These are phyloP conservation scores for Tigriopus californicus DNA, from an alignment of 2,888 invertebrate species.

Conservation along the genomic window DNA sequence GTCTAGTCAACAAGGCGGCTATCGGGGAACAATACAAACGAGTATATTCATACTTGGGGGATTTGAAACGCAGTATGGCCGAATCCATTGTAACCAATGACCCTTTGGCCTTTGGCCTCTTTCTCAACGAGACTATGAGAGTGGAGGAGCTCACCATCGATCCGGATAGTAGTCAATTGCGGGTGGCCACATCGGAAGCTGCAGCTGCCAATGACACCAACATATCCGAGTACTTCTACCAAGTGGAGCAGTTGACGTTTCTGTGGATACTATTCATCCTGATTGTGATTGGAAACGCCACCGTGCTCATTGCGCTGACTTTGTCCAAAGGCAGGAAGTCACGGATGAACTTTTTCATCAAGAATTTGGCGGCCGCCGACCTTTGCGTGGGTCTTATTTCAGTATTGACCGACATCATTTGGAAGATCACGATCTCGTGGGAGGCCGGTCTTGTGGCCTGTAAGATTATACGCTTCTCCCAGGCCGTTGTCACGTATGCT, in stretches of 20 bases:
- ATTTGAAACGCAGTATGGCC: too few species aligned
- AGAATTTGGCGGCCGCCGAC: conserved; percentile 63
- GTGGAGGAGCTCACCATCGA: too few species aligned
- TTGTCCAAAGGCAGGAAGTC: conserved; percentile 68
- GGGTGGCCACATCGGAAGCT: too few species aligned
- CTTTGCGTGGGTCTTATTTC: conserved; percentile 11
- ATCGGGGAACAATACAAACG: too few species aligned
- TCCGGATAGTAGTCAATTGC: too few species aligned
- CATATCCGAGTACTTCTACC: conserved; percentile 26
- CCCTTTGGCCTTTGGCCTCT: too few species aligned
- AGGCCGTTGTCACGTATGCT: conserved; percentile 73
- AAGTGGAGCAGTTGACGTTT: conserved; percentile 72
- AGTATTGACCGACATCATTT: conserved; percentile 59
- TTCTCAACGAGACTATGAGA: too few species aligned
- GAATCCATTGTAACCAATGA: too few species aligned
- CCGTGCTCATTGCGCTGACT: conserved; percentile 64
- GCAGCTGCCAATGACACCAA: too few species aligned
- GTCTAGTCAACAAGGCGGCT: too few species aligned
- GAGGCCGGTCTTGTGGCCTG: conserved; percentile 51
- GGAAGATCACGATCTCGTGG: conserved; percentile 75
- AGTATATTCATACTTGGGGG: too few species aligned
- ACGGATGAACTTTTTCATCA: conserved; percentile 87
- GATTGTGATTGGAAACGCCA: conserved; percentile 67
- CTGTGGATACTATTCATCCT: conserved; percentile 63
- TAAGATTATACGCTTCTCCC: conserved; percentile 20